Evolutionary conservation across 35 echinoderm and acorn worm genomes (phyloP).

Genomic region (Ptychodera flava): DNA sequence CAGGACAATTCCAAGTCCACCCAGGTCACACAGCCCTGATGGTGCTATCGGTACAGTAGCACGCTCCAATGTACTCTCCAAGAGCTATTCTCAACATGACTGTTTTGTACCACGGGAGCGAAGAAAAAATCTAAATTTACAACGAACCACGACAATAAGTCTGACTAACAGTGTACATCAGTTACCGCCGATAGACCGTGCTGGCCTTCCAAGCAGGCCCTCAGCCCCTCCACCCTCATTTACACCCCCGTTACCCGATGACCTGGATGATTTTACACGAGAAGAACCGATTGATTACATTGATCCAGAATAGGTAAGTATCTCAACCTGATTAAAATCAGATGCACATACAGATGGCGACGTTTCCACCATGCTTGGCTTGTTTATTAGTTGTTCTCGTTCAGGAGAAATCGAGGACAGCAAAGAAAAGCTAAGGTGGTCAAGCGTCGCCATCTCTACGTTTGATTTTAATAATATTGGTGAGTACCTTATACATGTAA

Average conservation of each 20-base stretch:
- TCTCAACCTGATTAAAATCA: no score
- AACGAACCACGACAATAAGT: not conserved
- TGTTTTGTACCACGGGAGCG: not conserved
- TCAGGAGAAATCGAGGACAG: no score
- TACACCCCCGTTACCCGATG: not conserved
- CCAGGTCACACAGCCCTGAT: not conserved
- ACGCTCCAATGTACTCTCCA: not conserved
- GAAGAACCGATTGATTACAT: slow-evolving; percentile 1
- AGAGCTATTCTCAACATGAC: not conserved
- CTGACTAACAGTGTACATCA: not conserved
- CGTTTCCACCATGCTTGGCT: no score
- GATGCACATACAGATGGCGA: no score
- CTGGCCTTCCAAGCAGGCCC: not conserved
- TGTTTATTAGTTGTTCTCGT: no score
- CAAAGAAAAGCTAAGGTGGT: no score
- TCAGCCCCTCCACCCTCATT: not conserved
- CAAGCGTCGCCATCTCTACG: no score
- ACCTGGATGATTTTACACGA: not conserved
- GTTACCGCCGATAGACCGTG: not conserved
- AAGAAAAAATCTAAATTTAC: no score
- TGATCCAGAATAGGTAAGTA: not conserved
- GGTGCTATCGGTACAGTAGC: not conserved
- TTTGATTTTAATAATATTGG: no score
- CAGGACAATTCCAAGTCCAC: not conserved
- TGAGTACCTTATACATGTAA: no score